phyloP scores from a whole-genome alignment of 2,888 invertebrate species.

The Drosophila quasianomalipes region DNA sequence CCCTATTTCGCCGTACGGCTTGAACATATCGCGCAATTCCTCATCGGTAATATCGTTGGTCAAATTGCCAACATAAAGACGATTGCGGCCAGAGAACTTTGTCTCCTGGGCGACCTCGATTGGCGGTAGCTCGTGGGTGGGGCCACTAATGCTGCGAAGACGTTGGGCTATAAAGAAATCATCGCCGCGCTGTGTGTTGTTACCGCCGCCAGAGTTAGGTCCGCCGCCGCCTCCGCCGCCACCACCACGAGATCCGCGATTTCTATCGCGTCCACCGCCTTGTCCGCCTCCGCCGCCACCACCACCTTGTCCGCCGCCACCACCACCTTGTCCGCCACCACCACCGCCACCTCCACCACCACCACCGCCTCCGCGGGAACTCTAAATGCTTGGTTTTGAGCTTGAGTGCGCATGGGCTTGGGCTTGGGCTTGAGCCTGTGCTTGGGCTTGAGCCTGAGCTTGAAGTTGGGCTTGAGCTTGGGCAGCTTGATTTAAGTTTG shows the following conservation, averaged over 20 bases:
- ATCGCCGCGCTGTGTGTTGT: conserved; percentile 84
- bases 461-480: conserved; percentile 37
- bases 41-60: conserved; percentile 95
- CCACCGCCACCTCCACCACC: conserved; percentile 31
- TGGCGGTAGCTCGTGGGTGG: conserved; percentile 91
- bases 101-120: conserved; percentile 90
- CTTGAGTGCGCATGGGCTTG: conserved; percentile 20
- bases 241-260: conserved; percentile 56
- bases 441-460: conserved; percentile 30
- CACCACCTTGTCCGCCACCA: background rate
- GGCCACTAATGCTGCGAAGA: conserved; percentile 90
- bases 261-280: conserved; percentile 51
- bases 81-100: conserved; percentile 96
- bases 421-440: conserved; percentile 19
- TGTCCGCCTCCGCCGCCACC: conserved; percentile 28
- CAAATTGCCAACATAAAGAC: conserved; percentile 97
- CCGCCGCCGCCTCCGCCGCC: conserved; percentile 58
- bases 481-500: conserved; percentile 36
- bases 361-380: conserved; percentile 46
- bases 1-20: conserved; percentile 94
- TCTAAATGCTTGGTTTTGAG: conserved; percentile 45
- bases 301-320: conserved; percentile 22
- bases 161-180: conserved; percentile 90
- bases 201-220: conserved; percentile 68
- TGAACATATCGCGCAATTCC: conserved; percentile 94